Percentiles rank a stretch among this genome's conserved stretches.
These are phyloP conservation scores for Aricia artaxerxes DNA, from an alignment of 2,888 invertebrate genomes.

Conservation along the genomic window DNA sequence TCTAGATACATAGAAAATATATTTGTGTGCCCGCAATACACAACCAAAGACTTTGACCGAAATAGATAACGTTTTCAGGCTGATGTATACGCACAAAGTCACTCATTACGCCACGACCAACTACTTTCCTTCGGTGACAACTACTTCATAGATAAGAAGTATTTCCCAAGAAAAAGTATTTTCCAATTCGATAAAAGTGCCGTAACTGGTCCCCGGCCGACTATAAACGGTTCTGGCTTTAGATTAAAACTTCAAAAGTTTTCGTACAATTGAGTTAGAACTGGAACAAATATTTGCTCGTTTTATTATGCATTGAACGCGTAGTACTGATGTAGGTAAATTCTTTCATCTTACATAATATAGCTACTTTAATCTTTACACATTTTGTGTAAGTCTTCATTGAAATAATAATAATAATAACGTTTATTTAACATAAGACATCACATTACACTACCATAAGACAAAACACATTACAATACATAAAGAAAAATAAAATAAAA, in stretches of 20 bases:
- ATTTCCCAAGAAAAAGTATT: slow-evolving; percentile 7
- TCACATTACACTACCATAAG: too few species aligned
- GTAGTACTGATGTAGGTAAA: not conserved
- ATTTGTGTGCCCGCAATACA: not conserved
- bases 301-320: not conserved
- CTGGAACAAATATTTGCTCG: not conserved
- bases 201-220: not conserved
- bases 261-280: not conserved
- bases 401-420: too few species aligned
- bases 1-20: too few species aligned
- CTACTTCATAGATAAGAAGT: slow-evolving; percentile 8
- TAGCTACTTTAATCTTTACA: too few species aligned
- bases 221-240: slow-evolving; percentile 7
- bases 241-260: slow-evolving; percentile 22
- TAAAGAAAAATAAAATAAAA: too few species aligned
- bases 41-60: not conserved
- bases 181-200: slow-evolving; percentile 12
- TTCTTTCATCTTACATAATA: too few species aligned
- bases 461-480: too few species aligned
- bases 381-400: too few species aligned
- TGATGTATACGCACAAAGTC: not conserved
- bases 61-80: not conserved
- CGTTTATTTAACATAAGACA: too few species aligned
- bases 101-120: not conserved
- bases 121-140: not conserved